These are phyloP conservation scores for Drosophila seguyi DNA, from an alignment of 1,140 invertebrate species.

Conservation along the genomic window DNA sequence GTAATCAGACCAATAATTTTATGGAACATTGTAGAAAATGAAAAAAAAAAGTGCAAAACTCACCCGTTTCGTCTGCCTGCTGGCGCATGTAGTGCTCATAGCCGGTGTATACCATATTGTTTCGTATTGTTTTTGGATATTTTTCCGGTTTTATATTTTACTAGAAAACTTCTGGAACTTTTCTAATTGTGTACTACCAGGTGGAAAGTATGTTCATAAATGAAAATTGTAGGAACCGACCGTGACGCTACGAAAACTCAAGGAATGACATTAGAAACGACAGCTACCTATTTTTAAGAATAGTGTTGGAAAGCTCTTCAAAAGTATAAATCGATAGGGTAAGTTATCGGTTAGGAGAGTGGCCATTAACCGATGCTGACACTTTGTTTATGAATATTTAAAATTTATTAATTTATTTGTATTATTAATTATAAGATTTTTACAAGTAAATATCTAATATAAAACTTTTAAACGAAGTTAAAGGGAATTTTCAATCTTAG, in stretches of 20 bases:
- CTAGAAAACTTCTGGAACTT: slow-evolving; percentile 26
- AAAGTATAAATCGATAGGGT: not conserved
- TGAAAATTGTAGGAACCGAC: not conserved
- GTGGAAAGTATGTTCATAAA: slow-evolving; percentile 35
- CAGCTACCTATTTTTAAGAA: not conserved
- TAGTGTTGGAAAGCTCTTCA: not conserved
- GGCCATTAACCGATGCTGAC: not conserved
- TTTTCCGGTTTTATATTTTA: slow-evolving; percentile 24
- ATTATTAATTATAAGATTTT: not conserved
- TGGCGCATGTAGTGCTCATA: slow-evolving; percentile 13
- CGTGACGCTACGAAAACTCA: not conserved
- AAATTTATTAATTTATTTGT: not conserved
- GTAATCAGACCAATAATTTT: no score
- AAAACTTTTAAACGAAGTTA: no score
- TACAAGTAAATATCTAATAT: not conserved
- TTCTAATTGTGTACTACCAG: slow-evolving; percentile 30
- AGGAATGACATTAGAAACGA: slow-evolving; percentile 3
- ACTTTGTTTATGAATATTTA: no score
- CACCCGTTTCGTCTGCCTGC: slow-evolving; percentile 22
- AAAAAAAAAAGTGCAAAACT: not conserved
- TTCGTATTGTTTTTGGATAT: slow-evolving; percentile 2
- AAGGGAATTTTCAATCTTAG: no score
- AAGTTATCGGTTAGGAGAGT: not conserved
- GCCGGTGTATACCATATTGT: slow-evolving; percentile 44
- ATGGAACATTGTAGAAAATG: accelerated